These are phyloP conservation scores for Perca fluviatilis DNA, from an alignment of 2,113 vertebrate species.

Conservation along the genomic window DNA sequence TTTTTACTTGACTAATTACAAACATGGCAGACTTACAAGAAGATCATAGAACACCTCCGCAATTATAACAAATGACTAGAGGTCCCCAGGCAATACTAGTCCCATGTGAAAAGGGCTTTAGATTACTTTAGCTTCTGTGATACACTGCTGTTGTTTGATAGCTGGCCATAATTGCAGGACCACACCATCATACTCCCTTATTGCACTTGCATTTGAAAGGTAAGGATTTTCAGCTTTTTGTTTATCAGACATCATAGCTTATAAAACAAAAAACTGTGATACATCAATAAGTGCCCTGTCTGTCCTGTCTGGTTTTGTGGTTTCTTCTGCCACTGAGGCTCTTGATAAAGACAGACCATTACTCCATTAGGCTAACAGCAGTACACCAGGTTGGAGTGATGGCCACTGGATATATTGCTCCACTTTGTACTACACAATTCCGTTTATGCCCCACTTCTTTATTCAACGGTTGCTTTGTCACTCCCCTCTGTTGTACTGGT, in stretches of 20 bases:
- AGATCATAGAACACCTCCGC: too few species aligned
- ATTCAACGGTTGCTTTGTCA: neutral
- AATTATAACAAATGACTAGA: too few species aligned
- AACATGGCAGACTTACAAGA: too few species aligned
- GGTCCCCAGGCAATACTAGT: too few species aligned
- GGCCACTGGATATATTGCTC: slow-evolving; percentile 3
- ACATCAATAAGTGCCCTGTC: neutral
- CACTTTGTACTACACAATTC: neutral
- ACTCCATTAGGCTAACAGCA: slow-evolving; percentile 1
- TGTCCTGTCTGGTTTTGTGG: neutral
- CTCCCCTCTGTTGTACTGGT: neutral
- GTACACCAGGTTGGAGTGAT: neutral
- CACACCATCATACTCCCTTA: neutral
- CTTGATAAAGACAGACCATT: neutral
- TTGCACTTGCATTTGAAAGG: neutral
- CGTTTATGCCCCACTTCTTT: neutral
- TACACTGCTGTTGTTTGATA: neutral
- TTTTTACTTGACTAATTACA: too few species aligned
- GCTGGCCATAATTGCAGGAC: neutral
- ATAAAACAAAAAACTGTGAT: slow-evolving; percentile 9
- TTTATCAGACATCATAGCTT: neutral
- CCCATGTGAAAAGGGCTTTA: too few species aligned
- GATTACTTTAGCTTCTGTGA: neutral
- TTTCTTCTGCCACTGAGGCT: neutral
- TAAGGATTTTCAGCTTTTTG: neutral